Evolutionary conservation across 2,113 vertebrate species (phyloP).

Genomic region (Murina feae): DNA sequence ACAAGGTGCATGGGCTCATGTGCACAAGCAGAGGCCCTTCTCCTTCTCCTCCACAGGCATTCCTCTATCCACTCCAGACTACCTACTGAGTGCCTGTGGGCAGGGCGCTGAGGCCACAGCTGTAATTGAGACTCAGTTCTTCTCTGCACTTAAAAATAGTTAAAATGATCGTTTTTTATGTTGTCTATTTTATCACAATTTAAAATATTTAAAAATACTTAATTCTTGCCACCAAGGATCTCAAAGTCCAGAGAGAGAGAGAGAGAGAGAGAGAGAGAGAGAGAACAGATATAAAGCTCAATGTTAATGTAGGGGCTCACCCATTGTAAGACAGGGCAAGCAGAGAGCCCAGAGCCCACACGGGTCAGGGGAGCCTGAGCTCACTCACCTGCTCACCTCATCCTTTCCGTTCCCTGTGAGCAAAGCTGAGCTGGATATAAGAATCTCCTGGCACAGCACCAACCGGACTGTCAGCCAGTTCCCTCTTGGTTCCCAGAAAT

Average conservation of each 20-base stretch:
- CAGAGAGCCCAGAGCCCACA: not conserved
- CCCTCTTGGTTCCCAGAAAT: not conserved
- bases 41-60: not conserved
- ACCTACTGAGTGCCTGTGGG: too few species aligned
- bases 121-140: not conserved
- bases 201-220: not conserved
- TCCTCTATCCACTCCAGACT: not conserved
- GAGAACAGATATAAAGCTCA: not conserved
- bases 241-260: not conserved
- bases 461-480: not conserved
- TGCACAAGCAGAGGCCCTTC: too few species aligned
- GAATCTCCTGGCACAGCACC: not conserved
- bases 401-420: not conserved
- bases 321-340: not conserved
- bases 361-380: fast-evolving
- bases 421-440: not conserved
- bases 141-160: not conserved
- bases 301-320: not conserved
- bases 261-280: not conserved
- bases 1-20: not conserved
- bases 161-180: not conserved
- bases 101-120: not conserved
- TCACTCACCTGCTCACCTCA: not conserved
- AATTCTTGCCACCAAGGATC: not conserved
- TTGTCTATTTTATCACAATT: not conserved